Conservation (phyloP, 2,888 invertebrate species). For the Argyra leucocephala region DNA sequence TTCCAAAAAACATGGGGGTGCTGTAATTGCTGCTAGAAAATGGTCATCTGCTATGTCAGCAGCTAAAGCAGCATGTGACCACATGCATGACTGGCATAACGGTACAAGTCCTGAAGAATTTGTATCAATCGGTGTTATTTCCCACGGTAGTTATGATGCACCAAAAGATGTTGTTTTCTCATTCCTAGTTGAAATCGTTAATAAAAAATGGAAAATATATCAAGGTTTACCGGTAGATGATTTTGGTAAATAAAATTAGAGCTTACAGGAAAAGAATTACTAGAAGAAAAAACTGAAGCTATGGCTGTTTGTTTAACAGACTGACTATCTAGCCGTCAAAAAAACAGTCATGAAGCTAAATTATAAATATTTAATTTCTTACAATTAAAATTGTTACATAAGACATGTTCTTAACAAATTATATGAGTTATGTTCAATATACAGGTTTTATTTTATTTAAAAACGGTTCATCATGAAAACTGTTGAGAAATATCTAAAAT, state of each 20-base stretch:
- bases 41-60: conserved; percentile 99
- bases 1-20: conserved; percentile 94
- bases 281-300: conserved; percentile 81
- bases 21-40: conserved; percentile 93
- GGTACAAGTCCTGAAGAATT: conserved; percentile 68
- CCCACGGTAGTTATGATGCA: conserved; percentile 89
- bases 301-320: conserved; percentile 65
- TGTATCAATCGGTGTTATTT: conserved; percentile 95
- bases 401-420: too few relatives aligned
- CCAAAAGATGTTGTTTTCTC: conserved; percentile 88
- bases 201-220: conserved; percentile 80
- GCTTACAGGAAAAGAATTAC: conserved; percentile 75
- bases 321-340: conserved; percentile 48
- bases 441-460: too few relatives aligned
- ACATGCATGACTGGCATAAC: conserved; percentile 93
- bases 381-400: too few relatives aligned
- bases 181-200: conserved; percentile 78
- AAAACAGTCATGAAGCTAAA: conserved; percentile 30
- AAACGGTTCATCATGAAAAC: too few relatives aligned
- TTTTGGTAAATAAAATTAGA: conserved; percentile 76
- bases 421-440: too few relatives aligned
- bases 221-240: conserved; percentile 71
- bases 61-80: conserved; percentile 96
- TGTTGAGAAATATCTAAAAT: too few relatives aligned
- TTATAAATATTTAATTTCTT: conserved; percentile 26